Evolutionary conservation across 2,888 invertebrate genomes (phyloP).

Genomic region (Chymomyza caudatula): DNA sequence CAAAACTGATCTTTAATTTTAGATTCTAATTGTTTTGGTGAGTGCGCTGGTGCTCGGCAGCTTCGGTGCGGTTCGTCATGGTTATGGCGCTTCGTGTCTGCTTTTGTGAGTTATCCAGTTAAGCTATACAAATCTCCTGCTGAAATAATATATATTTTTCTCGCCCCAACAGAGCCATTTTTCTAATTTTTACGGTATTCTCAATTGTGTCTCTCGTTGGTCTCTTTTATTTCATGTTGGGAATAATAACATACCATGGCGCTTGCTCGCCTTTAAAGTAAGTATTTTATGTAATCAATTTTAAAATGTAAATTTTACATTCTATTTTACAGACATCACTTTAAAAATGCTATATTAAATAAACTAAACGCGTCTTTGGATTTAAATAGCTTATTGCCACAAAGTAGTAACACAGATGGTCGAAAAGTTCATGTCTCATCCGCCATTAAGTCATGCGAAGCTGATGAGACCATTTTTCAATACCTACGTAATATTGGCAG

Average conservation of each 20-base stretch:
- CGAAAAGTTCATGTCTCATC: conserved; percentile 28
- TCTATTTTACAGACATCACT: conserved; percentile 10
- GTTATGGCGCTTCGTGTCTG: conserved; percentile 88
- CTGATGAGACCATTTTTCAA: conserved; percentile 37
- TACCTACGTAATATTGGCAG: conserved; percentile 9
- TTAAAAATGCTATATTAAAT: conserved; percentile 27
- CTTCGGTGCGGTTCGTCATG: conserved; percentile 92
- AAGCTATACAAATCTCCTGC: not conserved
- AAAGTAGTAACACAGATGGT: not conserved
- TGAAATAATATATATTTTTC: not conserved
- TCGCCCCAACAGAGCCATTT: conserved; percentile 82
- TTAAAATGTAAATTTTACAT: not conserved
- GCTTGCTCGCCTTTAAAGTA: conserved; percentile 86
- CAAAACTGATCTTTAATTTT: conserved; percentile 11
- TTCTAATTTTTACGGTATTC: conserved; percentile 86
- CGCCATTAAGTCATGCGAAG: conserved; percentile 28
- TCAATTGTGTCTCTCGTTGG: conserved; percentile 83
- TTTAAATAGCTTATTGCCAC: conserved; percentile 8
- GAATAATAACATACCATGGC: conserved; percentile 83
- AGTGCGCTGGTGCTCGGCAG: conserved; percentile 92
- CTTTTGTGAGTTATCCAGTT: conserved; percentile 84
- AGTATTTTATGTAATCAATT: no score
- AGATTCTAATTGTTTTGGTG: conserved; percentile 84
- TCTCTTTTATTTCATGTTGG: conserved; percentile 83
- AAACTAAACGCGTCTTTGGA: conserved; percentile 28